These are phyloP conservation scores for Zophobas morio DNA, from an alignment of 1,140 invertebrate species.

Conservation along the genomic window DNA sequence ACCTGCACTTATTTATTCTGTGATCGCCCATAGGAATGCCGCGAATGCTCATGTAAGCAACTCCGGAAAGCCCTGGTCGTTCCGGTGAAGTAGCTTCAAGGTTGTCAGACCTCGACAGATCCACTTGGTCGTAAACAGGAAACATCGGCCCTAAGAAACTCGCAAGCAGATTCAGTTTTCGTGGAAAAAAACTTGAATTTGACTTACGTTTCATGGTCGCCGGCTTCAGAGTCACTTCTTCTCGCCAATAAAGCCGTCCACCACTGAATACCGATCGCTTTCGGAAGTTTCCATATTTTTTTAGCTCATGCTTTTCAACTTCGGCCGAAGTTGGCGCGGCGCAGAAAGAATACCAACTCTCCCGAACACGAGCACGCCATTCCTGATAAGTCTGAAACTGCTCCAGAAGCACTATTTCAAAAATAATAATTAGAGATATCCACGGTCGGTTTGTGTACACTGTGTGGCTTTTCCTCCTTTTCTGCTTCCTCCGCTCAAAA, in stretches of 20 bases:
- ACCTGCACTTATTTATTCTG: too few species aligned
- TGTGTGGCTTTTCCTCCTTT: conserved; percentile 4
- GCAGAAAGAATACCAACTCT: conserved; percentile 26
- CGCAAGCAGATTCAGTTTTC: neutral
- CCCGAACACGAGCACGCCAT: conserved; percentile 7
- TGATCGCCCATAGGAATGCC: neutral
- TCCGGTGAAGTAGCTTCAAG: conserved; percentile 30
- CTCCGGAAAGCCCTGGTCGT: conserved; percentile 27
- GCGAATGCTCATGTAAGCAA: neutral
- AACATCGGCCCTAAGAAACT: conserved; percentile 21
- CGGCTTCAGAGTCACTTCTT: neutral
- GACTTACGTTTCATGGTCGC: neutral
- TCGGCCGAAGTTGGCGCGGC: conserved; percentile 7
- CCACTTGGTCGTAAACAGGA: conserved; percentile 29
- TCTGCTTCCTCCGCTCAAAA: neutral
- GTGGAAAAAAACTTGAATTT: conserved; percentile 14
- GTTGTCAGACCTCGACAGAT: conserved; percentile 8
- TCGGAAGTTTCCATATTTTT: conserved; percentile 18
- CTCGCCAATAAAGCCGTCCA: neutral
- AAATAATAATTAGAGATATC: conserved; percentile 10
- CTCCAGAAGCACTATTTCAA: neutral
- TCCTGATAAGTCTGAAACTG: conserved; percentile 17
- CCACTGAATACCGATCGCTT: conserved; percentile 13
- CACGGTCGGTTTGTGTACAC: neutral
- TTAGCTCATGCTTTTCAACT: conserved; percentile 17